Evolutionary conservation across 2,888 invertebrate species (phyloP), one percentile per base, ranked within the genome.

Genomic region (Ethmia dodecea): DNA sequence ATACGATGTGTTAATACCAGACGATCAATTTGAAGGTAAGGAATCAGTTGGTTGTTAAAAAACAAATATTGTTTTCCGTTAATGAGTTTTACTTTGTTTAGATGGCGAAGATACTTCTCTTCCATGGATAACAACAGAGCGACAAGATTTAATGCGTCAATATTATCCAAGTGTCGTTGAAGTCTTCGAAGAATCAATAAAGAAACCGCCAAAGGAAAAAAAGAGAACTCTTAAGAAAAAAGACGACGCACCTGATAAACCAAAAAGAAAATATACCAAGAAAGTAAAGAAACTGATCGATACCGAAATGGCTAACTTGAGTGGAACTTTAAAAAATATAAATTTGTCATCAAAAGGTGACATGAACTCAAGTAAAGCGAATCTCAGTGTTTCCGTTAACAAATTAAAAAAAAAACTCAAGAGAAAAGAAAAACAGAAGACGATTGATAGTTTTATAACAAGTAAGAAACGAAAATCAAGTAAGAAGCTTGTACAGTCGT

Each of bases 121-220:
- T 16, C 73, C 90, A 1, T 91, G 90, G 88, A 88, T 88, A 0
- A 92, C 93, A 1, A 87, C 91, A 14, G 94, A 94, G 62, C 90
- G 93, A 0, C 88, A 91, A 62, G 77, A 88, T 42, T 68, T 91
- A 12, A 87, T 94, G 49, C 74, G 84, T 20, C 65, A 74, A 45
- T 89, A 90, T 30, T 93, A 92, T 67, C 90, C 92, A 12, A 70
- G 88, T 1, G 38, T 93, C 36, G 92, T 92, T 0, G 75, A 88
- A 29, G 60, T 60, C 2, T 93, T 87, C 49, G 86, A 90, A 45
- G 87, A 87, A 41, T 75, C 78, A 2, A 76, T 84, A 16, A 88
- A 89, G 40, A 88, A 90, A 66, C 83, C 86, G 42, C 70, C 60
- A 0, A 89, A 86, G 53, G 81, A 76, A 49, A 67, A 73, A 49